These are phyloP conservation scores for Oegoconia quadripuncta DNA, from an alignment of 2,888 invertebrate genomes.

Conservation along the genomic window DNA sequence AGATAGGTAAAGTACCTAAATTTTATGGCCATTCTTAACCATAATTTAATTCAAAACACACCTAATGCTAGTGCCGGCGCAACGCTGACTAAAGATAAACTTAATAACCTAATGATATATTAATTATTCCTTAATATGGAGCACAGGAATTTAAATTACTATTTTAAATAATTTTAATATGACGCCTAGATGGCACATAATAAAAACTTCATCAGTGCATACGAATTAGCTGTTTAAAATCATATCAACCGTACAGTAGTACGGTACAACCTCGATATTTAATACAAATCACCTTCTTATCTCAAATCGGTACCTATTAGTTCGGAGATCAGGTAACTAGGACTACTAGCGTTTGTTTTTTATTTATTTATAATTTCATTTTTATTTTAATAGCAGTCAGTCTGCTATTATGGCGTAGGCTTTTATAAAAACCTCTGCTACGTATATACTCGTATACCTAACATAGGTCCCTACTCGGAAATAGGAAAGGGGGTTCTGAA, in stretches of 20 bases:
- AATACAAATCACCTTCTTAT: slow-evolving; percentile 29
- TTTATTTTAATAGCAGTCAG: too few relatives aligned
- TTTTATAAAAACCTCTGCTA: too few relatives aligned
- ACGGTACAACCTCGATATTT: slow-evolving; percentile 32
- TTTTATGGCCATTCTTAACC: too few relatives aligned
- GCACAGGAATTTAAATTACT: not conserved
- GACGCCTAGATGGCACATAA: slow-evolving; percentile 16
- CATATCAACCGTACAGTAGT: slow-evolving; percentile 23
- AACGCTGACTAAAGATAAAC: too few relatives aligned
- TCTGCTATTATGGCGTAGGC: too few relatives aligned
- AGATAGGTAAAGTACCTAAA: too few relatives aligned
- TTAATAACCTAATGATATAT: too few relatives aligned
- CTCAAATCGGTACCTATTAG: slow-evolving; percentile 15
- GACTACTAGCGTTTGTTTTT: slow-evolving; percentile 17
- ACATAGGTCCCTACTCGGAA: too few relatives aligned
- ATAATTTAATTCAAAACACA: too few relatives aligned
- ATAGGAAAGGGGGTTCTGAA: too few relatives aligned
- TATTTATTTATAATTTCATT: slow-evolving; percentile 1
- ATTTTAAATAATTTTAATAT: slow-evolving; percentile 1
- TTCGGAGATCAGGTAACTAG: slow-evolving; percentile 21
- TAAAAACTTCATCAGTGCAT: slow-evolving; percentile 42
- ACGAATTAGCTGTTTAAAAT: slow-evolving; percentile 41
- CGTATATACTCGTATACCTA: too few relatives aligned
- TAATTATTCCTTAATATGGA: not conserved
- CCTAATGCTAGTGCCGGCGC: too few relatives aligned